phyloP scores from a whole-genome alignment of 2,113 vertebrate species.

The Tretioscincus oriximinensis region DNA sequence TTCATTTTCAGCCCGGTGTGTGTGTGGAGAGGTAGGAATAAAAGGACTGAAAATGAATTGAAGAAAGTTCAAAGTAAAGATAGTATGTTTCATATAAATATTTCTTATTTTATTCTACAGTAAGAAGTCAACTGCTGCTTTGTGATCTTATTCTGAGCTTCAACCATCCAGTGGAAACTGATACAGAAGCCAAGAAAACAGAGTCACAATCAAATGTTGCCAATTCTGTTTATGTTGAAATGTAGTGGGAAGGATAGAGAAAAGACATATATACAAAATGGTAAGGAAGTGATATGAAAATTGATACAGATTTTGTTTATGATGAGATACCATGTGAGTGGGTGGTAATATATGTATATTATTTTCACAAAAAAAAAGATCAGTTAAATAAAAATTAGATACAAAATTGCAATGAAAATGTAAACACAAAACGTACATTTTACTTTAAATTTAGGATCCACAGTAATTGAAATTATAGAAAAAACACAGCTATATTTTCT shows the following conservation, averaged over 20 bases:
- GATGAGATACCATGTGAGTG: too few species aligned
- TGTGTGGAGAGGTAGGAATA: too few species aligned
- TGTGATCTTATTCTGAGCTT: slow-evolving; percentile 86
- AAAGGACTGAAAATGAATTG: too few species aligned
- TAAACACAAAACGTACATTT: background rate
- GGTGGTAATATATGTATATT: too few species aligned
- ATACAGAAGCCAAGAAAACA: slow-evolving; percentile 58
- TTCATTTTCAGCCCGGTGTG: too few species aligned
- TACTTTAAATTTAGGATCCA: background rate
- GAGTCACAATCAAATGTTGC: slow-evolving; percentile 33
- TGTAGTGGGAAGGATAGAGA: too few species aligned
- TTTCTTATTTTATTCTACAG: slow-evolving; percentile 62
- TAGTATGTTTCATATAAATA: background rate
- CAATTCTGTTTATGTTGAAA: background rate
- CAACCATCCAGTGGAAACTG: slow-evolving; percentile 66
- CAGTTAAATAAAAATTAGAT: background rate
- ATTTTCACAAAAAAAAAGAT: too few species aligned
- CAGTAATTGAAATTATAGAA: background rate
- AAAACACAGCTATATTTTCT: background rate
- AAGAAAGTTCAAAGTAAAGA: too few species aligned
- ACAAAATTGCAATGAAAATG: background rate
- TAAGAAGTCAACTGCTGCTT: slow-evolving; percentile 78
- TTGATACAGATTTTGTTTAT: too few species aligned
- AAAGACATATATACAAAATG: background rate
- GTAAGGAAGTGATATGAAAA: background rate